Percentiles rank a stretch among this genome's conserved stretches.
Evolutionary conservation across 2,113 vertebrate species (phyloP).

Genomic region (Rana temporaria): DNA sequence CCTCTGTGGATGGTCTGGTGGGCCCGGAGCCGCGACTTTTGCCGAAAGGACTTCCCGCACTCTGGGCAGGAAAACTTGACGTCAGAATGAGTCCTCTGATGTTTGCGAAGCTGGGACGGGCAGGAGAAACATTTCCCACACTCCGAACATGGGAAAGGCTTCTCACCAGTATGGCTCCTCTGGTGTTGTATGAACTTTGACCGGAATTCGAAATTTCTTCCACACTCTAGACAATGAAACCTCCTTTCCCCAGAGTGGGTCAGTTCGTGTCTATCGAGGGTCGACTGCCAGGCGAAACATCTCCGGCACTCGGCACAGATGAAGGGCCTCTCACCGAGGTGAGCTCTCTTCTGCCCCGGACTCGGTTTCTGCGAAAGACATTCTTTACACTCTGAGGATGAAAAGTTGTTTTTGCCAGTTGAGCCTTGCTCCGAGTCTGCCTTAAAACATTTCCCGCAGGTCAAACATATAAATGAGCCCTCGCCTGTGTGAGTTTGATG

Average conservation of each 20-base stretch:
- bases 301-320: slow-evolving; percentile 68
- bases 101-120: slow-evolving; percentile 66
- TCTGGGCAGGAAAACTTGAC: slow-evolving; percentile 69
- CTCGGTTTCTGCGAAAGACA: no score
- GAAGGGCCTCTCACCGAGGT: not conserved
- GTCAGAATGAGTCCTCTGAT: slow-evolving; percentile 69
- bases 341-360: no score
- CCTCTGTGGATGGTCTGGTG: slow-evolving; percentile 67
- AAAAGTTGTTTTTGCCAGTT: no score
- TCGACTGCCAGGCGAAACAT: slow-evolving; percentile 66
- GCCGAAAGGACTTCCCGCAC: slow-evolving; percentile 69
- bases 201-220: slow-evolving; percentile 67
- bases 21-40: slow-evolving; percentile 65
- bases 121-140: slow-evolving; percentile 70
- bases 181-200: slow-evolving; percentile 70
- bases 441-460: no score
- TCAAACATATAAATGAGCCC: no score
- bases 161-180: slow-evolving; percentile 70
- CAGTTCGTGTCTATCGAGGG: slow-evolving; percentile 66
- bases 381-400: no score
- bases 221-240: slow-evolving; percentile 67
- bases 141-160: slow-evolving; percentile 67
- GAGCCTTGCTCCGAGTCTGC: no score
- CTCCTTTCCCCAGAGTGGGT: slow-evolving; percentile 68
- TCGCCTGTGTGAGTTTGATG: not conserved